Evolutionary conservation across 2,888 invertebrate genomes (phyloP).

Genomic region (Mesorhabditis spiculigera): DNA sequence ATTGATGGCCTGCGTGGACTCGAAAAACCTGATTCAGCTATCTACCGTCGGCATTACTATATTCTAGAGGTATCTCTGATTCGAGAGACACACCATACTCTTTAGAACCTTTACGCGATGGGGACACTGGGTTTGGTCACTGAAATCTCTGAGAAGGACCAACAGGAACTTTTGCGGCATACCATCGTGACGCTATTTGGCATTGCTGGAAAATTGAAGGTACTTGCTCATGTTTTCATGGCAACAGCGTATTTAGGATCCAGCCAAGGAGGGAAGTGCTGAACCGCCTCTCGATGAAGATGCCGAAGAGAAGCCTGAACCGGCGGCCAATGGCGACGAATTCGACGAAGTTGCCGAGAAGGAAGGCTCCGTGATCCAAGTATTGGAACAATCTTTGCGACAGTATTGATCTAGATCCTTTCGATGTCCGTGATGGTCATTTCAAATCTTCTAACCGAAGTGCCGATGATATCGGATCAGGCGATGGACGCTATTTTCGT

Average conservation of each 20-base stretch:
- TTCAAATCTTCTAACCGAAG: not conserved
- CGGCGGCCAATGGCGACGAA: too few relatives aligned
- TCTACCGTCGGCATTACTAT: not conserved
- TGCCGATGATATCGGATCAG: not conserved
- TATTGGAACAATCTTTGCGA: too few relatives aligned
- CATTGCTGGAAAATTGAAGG: not conserved
- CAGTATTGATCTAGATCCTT: not conserved
- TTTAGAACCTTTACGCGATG: not conserved
- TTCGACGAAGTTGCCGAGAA: too few relatives aligned
- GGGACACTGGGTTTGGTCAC: not conserved
- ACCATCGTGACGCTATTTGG: not conserved
- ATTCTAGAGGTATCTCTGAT: not conserved
- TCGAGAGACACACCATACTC: not conserved
- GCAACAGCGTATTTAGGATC: too few relatives aligned
- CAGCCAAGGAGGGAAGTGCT: too few relatives aligned
- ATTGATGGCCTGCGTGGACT: constrained; percentile 6
- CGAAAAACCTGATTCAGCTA: not conserved
- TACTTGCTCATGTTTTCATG: not conserved
- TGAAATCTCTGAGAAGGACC: not conserved
- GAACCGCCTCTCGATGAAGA: too few relatives aligned
- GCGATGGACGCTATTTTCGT: constrained; percentile 1
- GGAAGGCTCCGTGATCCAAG: too few relatives aligned
- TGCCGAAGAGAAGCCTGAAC: too few relatives aligned
- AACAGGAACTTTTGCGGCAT: not conserved
- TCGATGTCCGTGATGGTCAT: not conserved